Conservation (phyloP, 92 coral and sea anemone species). For the Heliopora coerulea region DNA sequence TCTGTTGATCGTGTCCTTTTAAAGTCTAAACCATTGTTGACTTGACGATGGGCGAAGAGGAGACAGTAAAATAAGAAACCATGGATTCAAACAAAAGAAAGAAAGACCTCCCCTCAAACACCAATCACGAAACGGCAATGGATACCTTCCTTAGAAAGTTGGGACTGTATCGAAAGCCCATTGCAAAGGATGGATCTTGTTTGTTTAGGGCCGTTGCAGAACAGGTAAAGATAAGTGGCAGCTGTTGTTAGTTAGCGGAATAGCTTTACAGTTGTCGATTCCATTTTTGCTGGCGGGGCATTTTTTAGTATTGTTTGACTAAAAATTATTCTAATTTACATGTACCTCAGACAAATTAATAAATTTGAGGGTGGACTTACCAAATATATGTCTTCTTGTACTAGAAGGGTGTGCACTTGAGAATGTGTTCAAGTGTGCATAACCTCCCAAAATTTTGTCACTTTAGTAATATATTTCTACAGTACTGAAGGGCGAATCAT, state of each 20-base stretch:
- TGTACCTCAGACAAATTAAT: too few relatives aligned
- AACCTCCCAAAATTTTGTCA: too few relatives aligned
- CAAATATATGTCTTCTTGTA: too few relatives aligned
- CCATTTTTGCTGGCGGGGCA: neutral
- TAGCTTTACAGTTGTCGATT: neutral
- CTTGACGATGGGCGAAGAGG: slow-evolving; percentile 11
- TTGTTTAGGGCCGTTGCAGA: slow-evolving; percentile 99
- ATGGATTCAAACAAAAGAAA: slow-evolving; percentile 34
- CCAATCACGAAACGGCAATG: slow-evolving; percentile 78
- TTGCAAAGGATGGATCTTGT: slow-evolving; percentile 98
- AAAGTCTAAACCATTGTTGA: slow-evolving; percentile 9
- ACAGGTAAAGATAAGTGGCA: too few relatives aligned
- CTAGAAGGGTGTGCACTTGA: too few relatives aligned
- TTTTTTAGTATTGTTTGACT: neutral
- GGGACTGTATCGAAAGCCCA: slow-evolving; percentile 85
- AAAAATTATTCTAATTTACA: too few relatives aligned
- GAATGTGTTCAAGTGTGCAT: too few relatives aligned
- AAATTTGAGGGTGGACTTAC: too few relatives aligned
- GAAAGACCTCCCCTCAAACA: slow-evolving; percentile 48
- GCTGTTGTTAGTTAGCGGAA: slow-evolving; percentile 11
- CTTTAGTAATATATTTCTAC: too few relatives aligned
- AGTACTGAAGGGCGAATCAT: too few relatives aligned
- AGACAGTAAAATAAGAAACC: slow-evolving; percentile 14
- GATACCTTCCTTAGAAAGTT: slow-evolving; percentile 70
- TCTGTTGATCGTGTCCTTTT: neutral